phyloP scores from a whole-genome alignment of 2,113 vertebrate genomes.

The Nicator chloris region DNA sequence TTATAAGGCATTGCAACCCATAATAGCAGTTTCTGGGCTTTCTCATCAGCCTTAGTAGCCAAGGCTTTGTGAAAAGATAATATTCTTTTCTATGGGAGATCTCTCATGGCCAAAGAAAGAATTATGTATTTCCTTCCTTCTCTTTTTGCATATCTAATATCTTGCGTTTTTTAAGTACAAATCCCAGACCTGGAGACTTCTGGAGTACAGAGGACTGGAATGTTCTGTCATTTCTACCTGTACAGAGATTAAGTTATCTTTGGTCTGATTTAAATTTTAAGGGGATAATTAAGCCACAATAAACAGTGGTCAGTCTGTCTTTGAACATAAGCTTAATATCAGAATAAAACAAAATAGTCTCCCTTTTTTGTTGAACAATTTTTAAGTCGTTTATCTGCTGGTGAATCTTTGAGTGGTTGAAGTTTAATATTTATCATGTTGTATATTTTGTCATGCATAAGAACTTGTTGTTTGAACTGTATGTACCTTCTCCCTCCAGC shows the following conservation, averaged over 20 bases:
- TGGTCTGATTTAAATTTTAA: not conserved
- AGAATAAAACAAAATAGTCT: not conserved
- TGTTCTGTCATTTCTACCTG: not conserved
- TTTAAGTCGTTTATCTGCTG: not conserved
- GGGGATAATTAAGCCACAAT: not conserved
- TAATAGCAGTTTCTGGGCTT: not conserved
- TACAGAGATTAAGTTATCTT: not conserved
- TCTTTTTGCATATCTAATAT: not conserved
- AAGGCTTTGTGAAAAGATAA: not conserved
- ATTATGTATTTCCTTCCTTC: not conserved
- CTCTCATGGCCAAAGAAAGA: not conserved
- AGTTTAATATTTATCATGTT: slow-evolving; percentile 57
- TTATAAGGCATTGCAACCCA: not conserved
- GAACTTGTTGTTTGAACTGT: slow-evolving; percentile 70
- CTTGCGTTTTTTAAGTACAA: not conserved
- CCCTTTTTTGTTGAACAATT: not conserved
- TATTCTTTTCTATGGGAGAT: not conserved
- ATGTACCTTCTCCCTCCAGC: slow-evolving; percentile 76
- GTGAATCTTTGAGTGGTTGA: slow-evolving; percentile 17
- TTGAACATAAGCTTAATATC: not conserved
- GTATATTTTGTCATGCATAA: slow-evolving; percentile 72
- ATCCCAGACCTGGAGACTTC: not conserved
- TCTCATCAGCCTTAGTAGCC: not conserved
- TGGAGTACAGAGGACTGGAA: not conserved
- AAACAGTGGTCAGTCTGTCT: not conserved